These are phyloP conservation scores for Julus scanicus DNA, from an alignment of 2,888 invertebrate genomes.

Conservation along the genomic window DNA sequence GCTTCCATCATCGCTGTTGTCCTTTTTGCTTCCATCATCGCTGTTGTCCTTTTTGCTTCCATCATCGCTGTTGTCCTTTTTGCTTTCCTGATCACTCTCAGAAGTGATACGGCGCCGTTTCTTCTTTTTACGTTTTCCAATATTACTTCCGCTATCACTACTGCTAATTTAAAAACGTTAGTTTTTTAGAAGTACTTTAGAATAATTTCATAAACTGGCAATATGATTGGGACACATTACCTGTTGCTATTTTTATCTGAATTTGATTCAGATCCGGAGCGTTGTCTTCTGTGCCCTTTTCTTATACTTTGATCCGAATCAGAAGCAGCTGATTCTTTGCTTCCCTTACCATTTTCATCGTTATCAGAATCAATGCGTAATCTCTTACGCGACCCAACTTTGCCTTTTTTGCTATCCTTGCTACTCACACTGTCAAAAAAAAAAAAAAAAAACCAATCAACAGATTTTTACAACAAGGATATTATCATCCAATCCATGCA, in stretches of 20 bases:
- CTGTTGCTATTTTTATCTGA: background rate
- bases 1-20: constrained; percentile 43
- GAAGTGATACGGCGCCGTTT: background rate
- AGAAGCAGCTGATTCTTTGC: background rate
- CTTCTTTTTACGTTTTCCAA: too few species aligned
- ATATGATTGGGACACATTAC: background rate
- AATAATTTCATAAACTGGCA: background rate
- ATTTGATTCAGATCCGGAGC: background rate
- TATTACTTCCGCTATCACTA: background rate
- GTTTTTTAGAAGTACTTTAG: too few species aligned
- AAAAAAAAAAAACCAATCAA: background rate
- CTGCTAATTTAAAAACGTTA: constrained; percentile 5
- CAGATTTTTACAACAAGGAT: background rate
- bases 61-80: constrained; percentile 31
- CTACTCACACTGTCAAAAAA: background rate
- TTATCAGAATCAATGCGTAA: background rate
- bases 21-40: constrained; percentile 50
- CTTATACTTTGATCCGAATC: background rate
- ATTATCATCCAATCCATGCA: background rate
- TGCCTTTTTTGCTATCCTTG: background rate
- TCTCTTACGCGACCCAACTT: background rate
- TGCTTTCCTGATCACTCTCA: constrained; percentile 44
- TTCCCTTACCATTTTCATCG: background rate
- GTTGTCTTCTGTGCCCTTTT: background rate
- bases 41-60: constrained; percentile 40